phyloP scores from a whole-genome alignment of 2,888 invertebrate species.

The Drosophila kokeensis region DNA sequence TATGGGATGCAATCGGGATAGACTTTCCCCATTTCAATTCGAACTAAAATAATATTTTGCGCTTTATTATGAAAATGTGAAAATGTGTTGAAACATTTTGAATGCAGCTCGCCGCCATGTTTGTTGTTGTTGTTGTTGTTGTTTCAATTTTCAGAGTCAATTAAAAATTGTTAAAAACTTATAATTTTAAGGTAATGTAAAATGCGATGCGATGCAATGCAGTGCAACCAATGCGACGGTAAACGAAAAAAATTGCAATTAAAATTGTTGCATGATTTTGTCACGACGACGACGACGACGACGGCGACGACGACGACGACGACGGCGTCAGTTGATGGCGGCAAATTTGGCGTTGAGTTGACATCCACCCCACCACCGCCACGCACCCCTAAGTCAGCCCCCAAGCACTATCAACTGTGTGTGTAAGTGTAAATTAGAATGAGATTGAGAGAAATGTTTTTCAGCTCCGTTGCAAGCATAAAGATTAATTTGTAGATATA shows the following conservation, averaged over 20 bases:
- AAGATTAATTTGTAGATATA: slow-evolving; percentile 20
- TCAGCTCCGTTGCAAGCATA: slow-evolving; percentile 36
- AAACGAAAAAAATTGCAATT: slow-evolving; percentile 61
- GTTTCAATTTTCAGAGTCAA: slow-evolving; percentile 77
- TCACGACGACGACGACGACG: slow-evolving; percentile 53
- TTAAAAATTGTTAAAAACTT: slow-evolving; percentile 79
- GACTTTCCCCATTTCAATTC: background rate
- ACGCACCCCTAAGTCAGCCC: background rate
- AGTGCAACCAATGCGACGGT: slow-evolving; percentile 47
- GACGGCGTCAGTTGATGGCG: slow-evolving; percentile 52
- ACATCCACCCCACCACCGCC: slow-evolving; percentile 16
- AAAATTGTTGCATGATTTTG: slow-evolving; percentile 75
- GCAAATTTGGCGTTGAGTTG: slow-evolving; percentile 62
- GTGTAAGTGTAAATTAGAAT: slow-evolving; percentile 12
- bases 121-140: slow-evolving; percentile 47
- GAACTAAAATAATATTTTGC: slow-evolving; percentile 60
- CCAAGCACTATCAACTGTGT: slow-evolving; percentile 1
- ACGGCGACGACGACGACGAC: slow-evolving; percentile 47
- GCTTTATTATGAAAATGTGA: slow-evolving; percentile 62
- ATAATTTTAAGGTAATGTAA: slow-evolving; percentile 72
- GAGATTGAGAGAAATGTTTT: slow-evolving; percentile 24
- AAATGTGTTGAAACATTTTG: slow-evolving; percentile 60
- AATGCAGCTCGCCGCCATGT: slow-evolving; percentile 49
- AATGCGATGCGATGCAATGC: slow-evolving; percentile 67
- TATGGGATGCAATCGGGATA: background rate